Conservation (phyloP, 2,797 vertebrate species). For the Streptopelia turtur region DNA sequence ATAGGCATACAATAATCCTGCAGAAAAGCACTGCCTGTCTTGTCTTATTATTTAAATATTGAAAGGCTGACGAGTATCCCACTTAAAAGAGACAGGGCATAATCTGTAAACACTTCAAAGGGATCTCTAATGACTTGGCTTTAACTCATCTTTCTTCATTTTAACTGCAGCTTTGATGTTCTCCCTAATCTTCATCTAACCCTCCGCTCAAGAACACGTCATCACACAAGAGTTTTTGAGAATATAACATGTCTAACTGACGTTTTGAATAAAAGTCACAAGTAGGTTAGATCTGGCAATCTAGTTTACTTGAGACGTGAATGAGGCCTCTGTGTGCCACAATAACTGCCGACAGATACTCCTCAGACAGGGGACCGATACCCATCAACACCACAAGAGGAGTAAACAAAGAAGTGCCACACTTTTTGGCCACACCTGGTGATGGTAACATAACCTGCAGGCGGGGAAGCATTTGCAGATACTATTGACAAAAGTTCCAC, state of each 20-base stretch:
- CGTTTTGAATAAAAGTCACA: background rate
- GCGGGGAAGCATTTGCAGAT: background rate
- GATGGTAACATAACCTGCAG: background rate
- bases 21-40: constrained; percentile 21
- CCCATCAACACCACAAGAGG: background rate
- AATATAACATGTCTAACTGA: background rate
- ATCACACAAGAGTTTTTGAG: background rate
- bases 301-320: background rate
- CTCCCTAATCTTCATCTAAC: constrained; percentile 43
- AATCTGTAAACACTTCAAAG: constrained; percentile 70
- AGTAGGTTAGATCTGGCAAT: background rate
- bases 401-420: background rate
- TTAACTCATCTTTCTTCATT: constrained; percentile 55
- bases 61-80: constrained; percentile 51
- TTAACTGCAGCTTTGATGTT: constrained; percentile 66
- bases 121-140: constrained; percentile 47
- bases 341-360: background rate
- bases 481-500: background rate
- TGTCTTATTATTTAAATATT: constrained; percentile 58
- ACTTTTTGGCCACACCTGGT: background rate
- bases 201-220: background rate
- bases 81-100: constrained; percentile 51
- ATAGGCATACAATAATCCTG: background rate
- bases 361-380: fast-evolving
- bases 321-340: background rate